Conservation (phyloP, 2,888 invertebrate species). For the Boloria selene region DNA sequence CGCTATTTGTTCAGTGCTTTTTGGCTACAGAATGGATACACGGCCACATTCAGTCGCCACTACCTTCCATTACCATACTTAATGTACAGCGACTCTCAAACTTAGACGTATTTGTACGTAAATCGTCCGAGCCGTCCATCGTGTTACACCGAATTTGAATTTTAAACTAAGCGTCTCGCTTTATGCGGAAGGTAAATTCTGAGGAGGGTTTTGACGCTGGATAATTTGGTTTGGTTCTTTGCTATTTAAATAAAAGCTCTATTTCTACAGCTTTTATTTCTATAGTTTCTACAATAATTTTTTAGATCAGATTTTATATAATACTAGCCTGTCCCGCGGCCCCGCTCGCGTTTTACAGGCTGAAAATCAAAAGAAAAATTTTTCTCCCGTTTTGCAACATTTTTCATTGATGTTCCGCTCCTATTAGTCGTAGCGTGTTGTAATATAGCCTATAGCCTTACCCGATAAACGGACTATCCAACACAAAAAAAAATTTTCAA, state of each 20-base stretch:
- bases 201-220: constrained; percentile 51
- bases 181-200: constrained; percentile 69
- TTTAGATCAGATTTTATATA: no score
- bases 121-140: constrained; percentile 50
- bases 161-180: constrained; percentile 77
- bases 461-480: no score
- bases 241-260: constrained; percentile 31
- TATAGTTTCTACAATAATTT: not conserved
- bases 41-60: constrained; percentile 50
- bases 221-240: constrained; percentile 31
- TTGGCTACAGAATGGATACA: constrained; percentile 61
- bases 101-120: constrained; percentile 61
- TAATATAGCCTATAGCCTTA: no score
- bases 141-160: constrained; percentile 76
- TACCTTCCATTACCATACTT: constrained; percentile 55
- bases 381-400: no score
- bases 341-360: no score
- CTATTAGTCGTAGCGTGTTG: no score
- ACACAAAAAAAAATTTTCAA: no score
- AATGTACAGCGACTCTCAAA: constrained; percentile 57
- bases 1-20: constrained; percentile 60
- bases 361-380: no score
- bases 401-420: no score
- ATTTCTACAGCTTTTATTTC: not conserved
- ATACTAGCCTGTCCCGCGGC: no score